Conservation (phyloP, 1,140 invertebrate species). For the Hirudo medicinalis region DNA sequence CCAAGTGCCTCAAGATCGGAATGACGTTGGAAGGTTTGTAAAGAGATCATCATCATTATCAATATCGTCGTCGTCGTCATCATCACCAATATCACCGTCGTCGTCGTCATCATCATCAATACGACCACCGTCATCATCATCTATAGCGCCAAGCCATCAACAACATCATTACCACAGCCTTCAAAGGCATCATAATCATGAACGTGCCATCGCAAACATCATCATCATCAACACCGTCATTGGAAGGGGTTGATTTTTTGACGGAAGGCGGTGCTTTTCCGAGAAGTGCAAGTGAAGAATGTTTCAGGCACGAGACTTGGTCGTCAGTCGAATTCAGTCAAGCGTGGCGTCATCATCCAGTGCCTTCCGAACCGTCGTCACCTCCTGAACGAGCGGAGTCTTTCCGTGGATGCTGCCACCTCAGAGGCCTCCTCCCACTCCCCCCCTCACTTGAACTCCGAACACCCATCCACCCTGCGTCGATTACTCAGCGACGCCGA, state of each 20-base stretch:
- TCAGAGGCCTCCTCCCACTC: not conserved
- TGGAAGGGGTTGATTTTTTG: not conserved
- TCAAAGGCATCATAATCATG: not conserved
- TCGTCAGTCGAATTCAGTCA: conserved; percentile 36
- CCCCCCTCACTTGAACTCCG: not conserved
- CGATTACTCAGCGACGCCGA: conserved; percentile 1
- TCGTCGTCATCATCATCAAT: not conserved
- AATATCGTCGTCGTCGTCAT: not conserved
- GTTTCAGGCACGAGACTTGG: conserved; percentile 34
- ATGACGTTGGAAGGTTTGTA: conserved; percentile 72
- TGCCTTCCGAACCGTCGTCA: conserved; percentile 4
- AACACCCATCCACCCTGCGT: conserved; percentile 2
- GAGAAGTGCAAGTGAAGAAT: not conserved
- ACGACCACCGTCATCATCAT: not conserved
- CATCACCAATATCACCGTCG: not conserved
- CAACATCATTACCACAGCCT: not conserved
- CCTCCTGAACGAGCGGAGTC: not conserved
- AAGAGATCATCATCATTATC: not conserved
- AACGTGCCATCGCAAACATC: not conserved
- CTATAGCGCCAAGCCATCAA: too few species aligned
- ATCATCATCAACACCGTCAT: not conserved
- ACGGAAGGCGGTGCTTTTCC: not conserved
- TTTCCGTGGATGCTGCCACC: not conserved
- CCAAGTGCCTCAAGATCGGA: conserved; percentile 78
- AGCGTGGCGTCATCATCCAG: conserved; percentile 24